Percentiles rank a stretch among this genome's conserved stretches.
Evolutionary conservation across 2,113 vertebrate genomes (phyloP).

Genomic region (Scatophagus argus): DNA sequence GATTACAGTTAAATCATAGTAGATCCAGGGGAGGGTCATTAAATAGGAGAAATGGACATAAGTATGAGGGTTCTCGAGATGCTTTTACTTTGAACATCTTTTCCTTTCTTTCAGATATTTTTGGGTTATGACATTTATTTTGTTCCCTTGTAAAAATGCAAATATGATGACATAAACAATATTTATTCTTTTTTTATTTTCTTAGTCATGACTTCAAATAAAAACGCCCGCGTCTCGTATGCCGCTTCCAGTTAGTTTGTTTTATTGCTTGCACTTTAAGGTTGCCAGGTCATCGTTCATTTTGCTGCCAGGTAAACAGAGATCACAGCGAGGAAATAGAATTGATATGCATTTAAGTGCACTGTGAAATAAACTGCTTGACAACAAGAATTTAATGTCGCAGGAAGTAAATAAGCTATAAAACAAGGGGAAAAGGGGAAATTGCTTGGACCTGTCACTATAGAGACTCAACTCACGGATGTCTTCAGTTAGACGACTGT

Average conservation of each 20-base stretch:
- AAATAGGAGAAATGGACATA: constrained; percentile 8
- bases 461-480: constrained; percentile 17
- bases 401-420: constrained; percentile 15
- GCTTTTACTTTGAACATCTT: not conserved
- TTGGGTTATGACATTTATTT: not conserved
- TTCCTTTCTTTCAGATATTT: not conserved
- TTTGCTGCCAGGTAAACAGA: constrained; percentile 10
- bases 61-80: constrained; percentile 14
- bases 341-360: constrained; percentile 17
- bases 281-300: constrained; percentile 24
- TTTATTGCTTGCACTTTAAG: constrained; percentile 23
- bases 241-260: not conserved
- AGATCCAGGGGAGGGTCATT: constrained; percentile 20
- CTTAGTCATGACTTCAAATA: not conserved
- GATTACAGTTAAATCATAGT: constrained; percentile 10
- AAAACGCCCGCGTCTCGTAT: constrained; percentile 11
- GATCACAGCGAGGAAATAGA: constrained; percentile 9
- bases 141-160: not conserved
- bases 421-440: constrained; percentile 30
- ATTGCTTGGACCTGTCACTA: constrained; percentile 32
- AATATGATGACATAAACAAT: not conserved
- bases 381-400: constrained; percentile 19
- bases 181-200: not conserved
- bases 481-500: constrained; percentile 27
- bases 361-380: constrained; percentile 18